Evolutionary conservation across 23 tunicate species (phyloP).

Genomic region (Halocynthia roretzi): DNA sequence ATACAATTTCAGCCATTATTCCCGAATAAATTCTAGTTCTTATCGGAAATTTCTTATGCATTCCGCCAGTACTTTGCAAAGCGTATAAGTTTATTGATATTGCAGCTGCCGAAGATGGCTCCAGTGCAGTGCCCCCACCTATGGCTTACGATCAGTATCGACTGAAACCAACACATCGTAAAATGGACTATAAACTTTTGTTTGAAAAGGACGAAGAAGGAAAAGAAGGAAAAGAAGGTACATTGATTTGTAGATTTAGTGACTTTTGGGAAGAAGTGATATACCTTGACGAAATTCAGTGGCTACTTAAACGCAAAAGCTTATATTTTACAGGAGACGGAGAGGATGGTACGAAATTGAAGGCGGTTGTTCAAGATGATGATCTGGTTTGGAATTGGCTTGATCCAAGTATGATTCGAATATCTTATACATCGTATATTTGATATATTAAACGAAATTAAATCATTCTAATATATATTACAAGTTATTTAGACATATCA

Average conservation of each 20-base stretch:
- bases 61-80: background rate
- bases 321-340: conserved; percentile 10
- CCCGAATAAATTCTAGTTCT: too few species aligned
- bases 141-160: conserved; percentile 15
- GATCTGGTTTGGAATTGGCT: conserved; percentile 67
- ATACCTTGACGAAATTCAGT: background rate
- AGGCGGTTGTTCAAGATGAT: conserved; percentile 21
- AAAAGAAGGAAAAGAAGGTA: too few species aligned
- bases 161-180: conserved; percentile 17
- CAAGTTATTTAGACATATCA: too few species aligned
- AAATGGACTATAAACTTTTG: conserved; percentile 16
- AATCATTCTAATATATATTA: too few species aligned
- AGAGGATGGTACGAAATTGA: conserved; percentile 21
- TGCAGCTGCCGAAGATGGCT: conserved; percentile 8
- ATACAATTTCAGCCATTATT: too few species aligned
- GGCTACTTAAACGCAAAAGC: background rate
- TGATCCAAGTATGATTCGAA: conserved; percentile 21
- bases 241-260: too few species aligned
- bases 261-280: background rate
- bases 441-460: too few species aligned
- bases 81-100: background rate
- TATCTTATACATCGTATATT: background rate
- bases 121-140: background rate
- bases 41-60: too few species aligned
- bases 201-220: background rate